Conservation (phyloP, 1,140 invertebrate species). For the Ips nitidus region DNA sequence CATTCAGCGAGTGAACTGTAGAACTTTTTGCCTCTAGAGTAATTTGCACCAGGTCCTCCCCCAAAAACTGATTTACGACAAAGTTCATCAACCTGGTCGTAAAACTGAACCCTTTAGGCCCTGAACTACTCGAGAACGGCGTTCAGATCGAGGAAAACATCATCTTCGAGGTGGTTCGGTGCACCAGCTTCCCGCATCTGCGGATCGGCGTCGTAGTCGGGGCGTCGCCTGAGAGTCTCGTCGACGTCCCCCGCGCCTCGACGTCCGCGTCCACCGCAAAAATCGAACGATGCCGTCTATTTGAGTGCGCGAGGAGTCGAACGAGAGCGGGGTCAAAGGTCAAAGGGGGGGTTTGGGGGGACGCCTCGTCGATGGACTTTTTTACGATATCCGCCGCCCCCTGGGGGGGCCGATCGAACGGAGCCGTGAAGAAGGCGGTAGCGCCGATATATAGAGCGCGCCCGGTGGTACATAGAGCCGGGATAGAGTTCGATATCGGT, state of each 20-base stretch:
- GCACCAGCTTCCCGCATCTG: slow-evolving; percentile 21
- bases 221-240: slow-evolving; percentile 42
- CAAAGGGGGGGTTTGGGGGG: slow-evolving; percentile 26
- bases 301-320: slow-evolving; percentile 47
- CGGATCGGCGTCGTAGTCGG: slow-evolving; percentile 34
- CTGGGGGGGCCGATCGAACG: slow-evolving; percentile 17
- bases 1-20: no score
- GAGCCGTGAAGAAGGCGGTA: slow-evolving; percentile 14
- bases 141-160: neutral
- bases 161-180: slow-evolving; percentile 8
- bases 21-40: no score
- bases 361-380: slow-evolving; percentile 41
- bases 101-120: no score
- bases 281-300: slow-evolving; percentile 47
- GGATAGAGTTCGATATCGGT: slow-evolving; percentile 28
- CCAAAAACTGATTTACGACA: no score
- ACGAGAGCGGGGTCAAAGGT: slow-evolving; percentile 30
- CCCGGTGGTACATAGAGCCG: slow-evolving; percentile 17
- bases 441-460: slow-evolving; percentile 8
- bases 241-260: slow-evolving; percentile 33
- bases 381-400: slow-evolving; percentile 42
- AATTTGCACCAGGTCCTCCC: no score
- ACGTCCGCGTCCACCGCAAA: slow-evolving; percentile 42
- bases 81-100: no score
- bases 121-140: no score